Evolutionary conservation across 2,797 vertebrate genomes (phyloP).

Genomic region (Trichosurus vulpecula): DNA sequence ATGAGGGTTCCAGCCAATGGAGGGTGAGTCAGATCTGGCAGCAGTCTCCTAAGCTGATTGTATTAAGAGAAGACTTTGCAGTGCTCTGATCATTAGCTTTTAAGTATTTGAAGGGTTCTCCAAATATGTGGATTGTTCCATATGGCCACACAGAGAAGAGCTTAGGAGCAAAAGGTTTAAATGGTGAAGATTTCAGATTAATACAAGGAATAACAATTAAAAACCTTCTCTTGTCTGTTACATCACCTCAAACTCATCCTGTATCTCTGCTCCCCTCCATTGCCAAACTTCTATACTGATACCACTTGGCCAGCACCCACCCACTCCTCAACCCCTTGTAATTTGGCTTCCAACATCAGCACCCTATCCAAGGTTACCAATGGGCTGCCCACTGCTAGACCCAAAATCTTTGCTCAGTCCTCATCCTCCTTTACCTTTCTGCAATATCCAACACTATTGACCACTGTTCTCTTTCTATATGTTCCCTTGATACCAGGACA

Average conservation of each 20-base stretch:
- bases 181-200: not conserved
- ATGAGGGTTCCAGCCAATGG: not conserved
- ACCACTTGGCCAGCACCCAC: not conserved
- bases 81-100: not conserved
- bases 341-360: not conserved
- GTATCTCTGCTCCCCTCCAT: not conserved
- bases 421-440: not conserved
- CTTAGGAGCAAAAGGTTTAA: not conserved
- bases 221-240: not conserved
- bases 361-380: not conserved
- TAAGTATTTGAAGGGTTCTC: not conserved
- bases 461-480: not conserved
- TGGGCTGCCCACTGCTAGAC: not conserved
- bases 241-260: not conserved
- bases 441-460: not conserved
- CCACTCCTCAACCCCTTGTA: not conserved
- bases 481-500: not conserved
- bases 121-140: not conserved
- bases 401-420: not conserved
- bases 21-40: not conserved
- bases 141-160: not conserved
- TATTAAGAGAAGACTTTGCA: not conserved
- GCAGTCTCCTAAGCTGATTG: not conserved
- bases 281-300: not conserved
- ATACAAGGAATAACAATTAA: not conserved